Evolutionary conservation across 2,797 vertebrate genomes (phyloP).

Genomic region (Gadopsis bispinosus): DNA sequence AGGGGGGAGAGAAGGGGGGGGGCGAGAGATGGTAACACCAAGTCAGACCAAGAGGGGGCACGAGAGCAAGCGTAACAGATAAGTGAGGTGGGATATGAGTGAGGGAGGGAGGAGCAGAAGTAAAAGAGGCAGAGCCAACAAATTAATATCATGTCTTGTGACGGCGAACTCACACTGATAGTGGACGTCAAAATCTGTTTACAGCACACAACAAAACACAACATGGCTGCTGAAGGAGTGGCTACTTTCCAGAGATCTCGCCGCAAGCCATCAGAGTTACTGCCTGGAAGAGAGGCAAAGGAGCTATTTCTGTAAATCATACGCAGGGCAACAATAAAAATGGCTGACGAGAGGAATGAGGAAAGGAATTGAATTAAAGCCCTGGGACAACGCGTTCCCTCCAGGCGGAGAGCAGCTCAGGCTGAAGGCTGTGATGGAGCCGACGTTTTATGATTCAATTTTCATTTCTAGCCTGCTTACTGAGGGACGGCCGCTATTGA

Average conservation of each 20-base stretch:
- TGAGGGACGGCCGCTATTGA: constrained; percentile 18
- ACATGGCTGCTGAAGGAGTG: constrained; percentile 33
- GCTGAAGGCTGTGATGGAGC: constrained; percentile 47
- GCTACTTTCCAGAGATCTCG: constrained; percentile 37
- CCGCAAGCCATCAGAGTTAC: constrained; percentile 35
- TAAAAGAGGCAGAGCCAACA: neutral
- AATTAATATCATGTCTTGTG: constrained; percentile 9
- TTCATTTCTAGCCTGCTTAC: constrained; percentile 23
- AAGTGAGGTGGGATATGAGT: constrained; percentile 8
- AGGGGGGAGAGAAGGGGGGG: constrained; percentile 8
- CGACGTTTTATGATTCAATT: constrained; percentile 47
- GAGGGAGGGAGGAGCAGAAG: neutral
- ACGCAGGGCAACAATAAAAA: constrained; percentile 54
- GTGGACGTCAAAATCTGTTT: constrained; percentile 28
- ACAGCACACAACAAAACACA: constrained; percentile 13
- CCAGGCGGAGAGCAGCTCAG: constrained; percentile 21
- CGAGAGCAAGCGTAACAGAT: constrained; percentile 8
- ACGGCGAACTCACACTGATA: constrained; percentile 7
- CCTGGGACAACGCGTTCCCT: constrained; percentile 36
- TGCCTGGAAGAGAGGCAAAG: constrained; percentile 35
- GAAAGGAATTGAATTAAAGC: constrained; percentile 66
- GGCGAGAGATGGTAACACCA: constrained; percentile 16
- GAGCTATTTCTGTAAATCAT: constrained; percentile 69
- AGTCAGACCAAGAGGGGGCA: constrained; percentile 17
- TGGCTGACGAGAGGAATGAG: constrained; percentile 48